Percentiles rank a stretch among this genome's conserved stretches.
phyloP scores from a whole-genome alignment of 2,113 vertebrate genomes.

The Phaethornis superciliosus region DNA sequence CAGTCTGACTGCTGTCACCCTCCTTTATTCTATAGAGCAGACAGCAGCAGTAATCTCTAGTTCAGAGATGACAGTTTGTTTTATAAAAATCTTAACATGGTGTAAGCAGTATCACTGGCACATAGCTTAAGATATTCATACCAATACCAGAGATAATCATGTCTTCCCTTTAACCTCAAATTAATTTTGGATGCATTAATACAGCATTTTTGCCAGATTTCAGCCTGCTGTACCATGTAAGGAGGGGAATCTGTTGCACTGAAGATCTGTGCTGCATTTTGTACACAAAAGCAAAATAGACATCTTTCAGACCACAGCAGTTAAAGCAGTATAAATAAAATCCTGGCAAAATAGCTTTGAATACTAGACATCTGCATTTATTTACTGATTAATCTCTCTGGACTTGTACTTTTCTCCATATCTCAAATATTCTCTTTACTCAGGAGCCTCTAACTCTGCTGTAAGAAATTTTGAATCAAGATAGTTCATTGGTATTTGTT shows the following conservation, averaged over 20 bases:
- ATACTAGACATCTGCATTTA: background rate
- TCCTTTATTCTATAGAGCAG: conserved; percentile 16
- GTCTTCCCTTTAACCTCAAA: background rate
- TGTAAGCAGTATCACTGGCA: background rate
- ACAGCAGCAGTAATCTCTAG: conserved; percentile 32
- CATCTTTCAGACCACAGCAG: background rate
- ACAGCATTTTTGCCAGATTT: background rate
- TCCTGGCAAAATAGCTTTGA: background rate
- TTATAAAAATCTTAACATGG: background rate
- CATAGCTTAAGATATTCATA: background rate
- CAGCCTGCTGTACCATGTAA: background rate
- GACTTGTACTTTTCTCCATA: background rate
- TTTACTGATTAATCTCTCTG: conserved; percentile 2
- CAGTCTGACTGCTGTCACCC: conserved; percentile 28
- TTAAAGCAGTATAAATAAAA: background rate
- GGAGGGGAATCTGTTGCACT: background rate
- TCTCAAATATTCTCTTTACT: background rate
- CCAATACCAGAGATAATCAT: background rate
- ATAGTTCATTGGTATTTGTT: conserved; percentile 55
- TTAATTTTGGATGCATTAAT: background rate
- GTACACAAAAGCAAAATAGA: background rate
- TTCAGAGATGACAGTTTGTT: conserved; percentile 7
- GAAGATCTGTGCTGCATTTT: background rate
- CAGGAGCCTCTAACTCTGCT: background rate
- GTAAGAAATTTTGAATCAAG: conserved; percentile 36